Conservation (phyloP, 2,113 vertebrate genomes). For the Gila orcuttii region DNA sequence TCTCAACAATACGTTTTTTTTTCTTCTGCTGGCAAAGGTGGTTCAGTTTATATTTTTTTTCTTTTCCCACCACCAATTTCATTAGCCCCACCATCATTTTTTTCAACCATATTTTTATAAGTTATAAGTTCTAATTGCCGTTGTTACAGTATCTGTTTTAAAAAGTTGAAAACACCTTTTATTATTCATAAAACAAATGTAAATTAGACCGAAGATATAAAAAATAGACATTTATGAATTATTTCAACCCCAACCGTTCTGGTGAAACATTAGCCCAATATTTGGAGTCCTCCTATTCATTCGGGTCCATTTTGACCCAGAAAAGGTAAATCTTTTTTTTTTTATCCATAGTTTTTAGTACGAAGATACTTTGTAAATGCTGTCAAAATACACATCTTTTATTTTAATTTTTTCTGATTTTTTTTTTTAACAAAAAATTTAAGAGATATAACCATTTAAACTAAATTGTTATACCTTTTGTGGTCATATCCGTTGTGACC, state of each 20-base stretch:
- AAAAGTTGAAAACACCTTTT: not conserved
- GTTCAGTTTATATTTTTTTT: not conserved
- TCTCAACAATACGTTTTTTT: not conserved
- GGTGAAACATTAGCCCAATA: not conserved
- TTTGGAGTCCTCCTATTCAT: not conserved
- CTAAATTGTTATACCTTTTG: no score
- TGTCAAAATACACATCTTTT: no score
- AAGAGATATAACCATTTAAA: no score
- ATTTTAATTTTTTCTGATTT: no score
- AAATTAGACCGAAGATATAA: not conserved
- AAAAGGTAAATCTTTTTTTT: no score
- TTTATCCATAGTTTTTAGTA: no score
- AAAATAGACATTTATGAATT: not conserved
- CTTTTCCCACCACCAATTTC: not conserved
- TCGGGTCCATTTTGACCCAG: no score
- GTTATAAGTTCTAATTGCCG: not conserved
- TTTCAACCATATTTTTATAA: not conserved
- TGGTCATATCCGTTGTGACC: no score
- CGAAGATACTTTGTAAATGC: no score
- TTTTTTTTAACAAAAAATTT: no score
- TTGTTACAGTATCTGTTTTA: not conserved
- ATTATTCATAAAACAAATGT: not conserved
- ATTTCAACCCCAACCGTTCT: not conserved
- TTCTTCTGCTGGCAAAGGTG: not conserved
- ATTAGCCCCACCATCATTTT: not conserved